Evolutionary conservation across 2,888 invertebrate genomes (phyloP), one percentile per base, ranked within the genome.

Genomic region (Kuschelorhynchus macadamiae): DNA sequence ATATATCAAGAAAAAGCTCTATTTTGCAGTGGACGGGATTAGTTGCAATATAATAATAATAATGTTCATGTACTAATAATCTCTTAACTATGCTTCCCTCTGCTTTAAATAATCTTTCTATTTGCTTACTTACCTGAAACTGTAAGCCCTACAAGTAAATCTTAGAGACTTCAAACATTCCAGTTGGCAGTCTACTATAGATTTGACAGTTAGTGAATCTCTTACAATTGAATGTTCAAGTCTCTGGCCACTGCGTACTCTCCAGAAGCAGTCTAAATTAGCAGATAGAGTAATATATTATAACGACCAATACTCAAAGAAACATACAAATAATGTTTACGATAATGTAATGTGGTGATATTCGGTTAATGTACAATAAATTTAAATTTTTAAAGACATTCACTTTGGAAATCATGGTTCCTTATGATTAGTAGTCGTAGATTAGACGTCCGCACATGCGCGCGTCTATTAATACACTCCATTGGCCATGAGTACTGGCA

Each of bases 101-200:
- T 25, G 9, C 8, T 32, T 16, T 50, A 1, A 20, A 21, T 36
- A 47, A 17, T 55, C n/a, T n/a, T n/a, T n/a, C n/a, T n/a, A n/a
- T n/a, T n/a, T n/a, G n/a, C n/a, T 32, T 47, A 16, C 20, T 73
- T 80, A 92, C 91, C 91, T 87, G 77, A 88, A 94, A 74, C 93
- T 92, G 75, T 93, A 94, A 4, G 92, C 91, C 53, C 93, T 87
- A 77, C 94, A 94, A 53, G 91, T 91, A 83, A 94, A 94, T 36
- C 88, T 88, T 0, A 85, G 86, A 0, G 92, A 87, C n/a, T 89
- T 85, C 3, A 93, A 88, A 75, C 94, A 94, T 74, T 92, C 92
- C 7, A 91, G 86, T 79, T 94, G 93, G 75, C 94, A 94, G 16
- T 94, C 92, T 0, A 92, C 92, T 1, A 93, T 86, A 0, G 91